Conservation (phyloP, 2,888 invertebrate species). For the Sinhomidia bicolor region DNA sequence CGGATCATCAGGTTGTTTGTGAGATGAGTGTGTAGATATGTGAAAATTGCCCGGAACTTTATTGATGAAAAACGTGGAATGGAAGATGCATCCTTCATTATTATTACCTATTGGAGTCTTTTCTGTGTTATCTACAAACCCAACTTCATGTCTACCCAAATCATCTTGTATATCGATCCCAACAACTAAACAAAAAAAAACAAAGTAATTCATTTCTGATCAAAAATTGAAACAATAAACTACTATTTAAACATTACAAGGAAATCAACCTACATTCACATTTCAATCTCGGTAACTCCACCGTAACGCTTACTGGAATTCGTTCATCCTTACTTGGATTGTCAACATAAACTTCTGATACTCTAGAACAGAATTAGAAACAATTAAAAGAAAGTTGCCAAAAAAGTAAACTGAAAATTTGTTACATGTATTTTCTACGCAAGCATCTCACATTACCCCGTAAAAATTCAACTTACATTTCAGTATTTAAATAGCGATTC, state of each 20-base stretch:
- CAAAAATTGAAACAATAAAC: too few relatives aligned
- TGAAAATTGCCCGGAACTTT: constrained; percentile 85
- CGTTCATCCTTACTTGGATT: constrained; percentile 83
- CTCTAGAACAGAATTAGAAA: constrained; percentile 81
- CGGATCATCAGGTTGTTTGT: constrained; percentile 83
- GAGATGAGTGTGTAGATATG: constrained; percentile 84
- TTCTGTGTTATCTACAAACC: constrained; percentile 84
- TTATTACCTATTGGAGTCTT: constrained; percentile 82
- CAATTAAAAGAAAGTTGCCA: too few relatives aligned
- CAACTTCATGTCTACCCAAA: constrained; percentile 85
- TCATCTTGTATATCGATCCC: constrained; percentile 85
- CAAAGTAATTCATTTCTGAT: too few relatives aligned
- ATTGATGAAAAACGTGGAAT: constrained; percentile 82
- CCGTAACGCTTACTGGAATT: constrained; percentile 84
- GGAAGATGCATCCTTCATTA: constrained; percentile 83
- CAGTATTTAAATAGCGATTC: constrained; percentile 82
- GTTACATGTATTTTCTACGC: too few relatives aligned
- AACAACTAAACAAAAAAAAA: constrained; percentile 81
- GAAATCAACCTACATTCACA: constrained; percentile 84
- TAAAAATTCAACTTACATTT: constrained; percentile 83
- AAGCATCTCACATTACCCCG: too few relatives aligned
- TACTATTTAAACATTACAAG: too few relatives aligned
- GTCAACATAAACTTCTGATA: constrained; percentile 84
- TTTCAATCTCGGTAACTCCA: constrained; percentile 83
- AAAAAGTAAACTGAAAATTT: too few relatives aligned